Base-by-base conservation (phyloP, 1,140 invertebrate species). In the Hormaphis cornu region DNA sequence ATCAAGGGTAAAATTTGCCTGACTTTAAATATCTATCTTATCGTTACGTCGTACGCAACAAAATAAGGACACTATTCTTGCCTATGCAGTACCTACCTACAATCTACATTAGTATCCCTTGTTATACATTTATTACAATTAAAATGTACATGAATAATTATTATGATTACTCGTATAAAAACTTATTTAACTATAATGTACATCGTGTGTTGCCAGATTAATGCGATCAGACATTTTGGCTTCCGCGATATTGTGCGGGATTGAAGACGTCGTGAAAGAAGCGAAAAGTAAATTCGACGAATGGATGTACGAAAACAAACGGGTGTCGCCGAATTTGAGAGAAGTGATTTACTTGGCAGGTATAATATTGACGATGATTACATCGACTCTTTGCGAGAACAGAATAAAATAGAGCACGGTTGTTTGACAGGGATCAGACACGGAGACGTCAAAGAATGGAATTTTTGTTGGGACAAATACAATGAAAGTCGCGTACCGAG, bases 281-380 rank as follows among this genome's bases (percentile, higher is more conserved):
- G 86, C 88, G 0, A 84, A 81, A 73, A 74, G 73, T 61, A 77
- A 82, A 63, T 89, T 89, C 74, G 77, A 83, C 50, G 80, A 82
- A 53, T 89, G 87, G 87, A 87, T 87, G 82, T 72, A 78, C 0
- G 80, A 80, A 42, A 80, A 81, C 16, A 77, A 80, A 71, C 77
- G 80, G 10, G 83, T 89, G 28, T 80, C 84, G 14, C 83, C 87
- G 1, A 87, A 89, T 76, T 80, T 90, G n/a, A 81, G 87, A 52
- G 83, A 85, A 75, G 84, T 87, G 16, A 84, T 90, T 30, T 91
- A 91, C 74, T 83, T 83, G 24, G 85, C 88, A 44, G 90, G 88
- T 76, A 79, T n/a, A n/a, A n/a, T n/a, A n/a, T 75, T 37, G 35
- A 5, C n/a, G 35, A 58, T 69, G 16, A 18, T 52, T 7, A n/a